Base-by-base conservation (phyloP, 1,140 invertebrate genomes). In the Bacillus rossius region DNA sequence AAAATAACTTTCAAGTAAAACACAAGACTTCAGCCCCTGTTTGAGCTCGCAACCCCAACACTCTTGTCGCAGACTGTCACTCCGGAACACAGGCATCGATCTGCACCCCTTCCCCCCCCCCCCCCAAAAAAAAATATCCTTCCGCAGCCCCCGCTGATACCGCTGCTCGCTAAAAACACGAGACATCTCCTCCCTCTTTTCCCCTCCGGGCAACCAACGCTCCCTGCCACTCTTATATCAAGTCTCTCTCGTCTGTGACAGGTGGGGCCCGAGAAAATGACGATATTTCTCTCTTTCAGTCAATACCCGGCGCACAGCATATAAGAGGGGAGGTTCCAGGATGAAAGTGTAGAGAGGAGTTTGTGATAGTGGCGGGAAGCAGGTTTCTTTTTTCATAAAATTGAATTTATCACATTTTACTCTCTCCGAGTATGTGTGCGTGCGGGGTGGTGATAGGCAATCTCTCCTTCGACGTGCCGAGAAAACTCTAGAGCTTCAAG, bases 261-360 rank as follows among this genome's bases (percentile, higher is more conserved):
- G 48, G 48, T 50, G 48, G 48, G 37, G 48, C 16, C 8, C 25
- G 20, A 34, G 48, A 34, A n/a, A 34, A 34, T 34, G 29, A 26
- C 37, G 25, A 50, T 50, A 50, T 50, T 50, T 50, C 48, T 50
- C 37, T 50, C 48, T 50, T 50, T 50, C 48, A 50, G 48, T 50
- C 48, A 50, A 50, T 50, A 50, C 48, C 16, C 48, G 37, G 34
- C 25, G 37, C 37, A 50, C 16, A 50, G 37, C 25, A 50, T 50
- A 23, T 26, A 25, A 50, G 48, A 25, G 37, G 19, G 14, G 48
- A 50, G 25, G 8, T n/a, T 29, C 48, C 8, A 2, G 17, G 48
- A 34, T 22, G 37, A 50, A 29, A 29, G 25, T 50, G 48, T 14
- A 16, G 48, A 34, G 10, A 34, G 48, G 37, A 29, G 13, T 34